phyloP scores from a whole-genome alignment of 2,797 vertebrate species.

The Alfaro cultratus region DNA sequence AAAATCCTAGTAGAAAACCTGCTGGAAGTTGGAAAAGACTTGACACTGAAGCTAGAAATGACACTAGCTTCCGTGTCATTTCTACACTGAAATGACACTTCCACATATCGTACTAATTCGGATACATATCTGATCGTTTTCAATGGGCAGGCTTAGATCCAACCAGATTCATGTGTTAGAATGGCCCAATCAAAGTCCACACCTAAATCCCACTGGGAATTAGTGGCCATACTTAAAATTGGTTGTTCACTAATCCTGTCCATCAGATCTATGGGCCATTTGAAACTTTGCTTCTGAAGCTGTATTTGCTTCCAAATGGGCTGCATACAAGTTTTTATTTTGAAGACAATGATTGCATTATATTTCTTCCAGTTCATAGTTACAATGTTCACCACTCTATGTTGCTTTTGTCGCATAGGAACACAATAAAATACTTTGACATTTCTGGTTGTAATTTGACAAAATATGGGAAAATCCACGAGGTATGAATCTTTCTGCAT shows the following conservation, averaged over 20 bases:
- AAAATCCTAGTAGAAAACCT: neutral
- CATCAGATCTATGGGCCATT: neutral
- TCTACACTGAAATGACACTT: too few species aligned
- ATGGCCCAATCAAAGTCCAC: slow-evolving; percentile 3
- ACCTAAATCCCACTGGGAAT: neutral
- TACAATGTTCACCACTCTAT: neutral
- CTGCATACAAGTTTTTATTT: neutral
- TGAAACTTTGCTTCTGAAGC: neutral
- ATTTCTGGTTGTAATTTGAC: neutral
- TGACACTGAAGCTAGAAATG: neutral
- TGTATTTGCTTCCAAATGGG: neutral
- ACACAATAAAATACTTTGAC: neutral
- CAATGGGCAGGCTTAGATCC: neutral
- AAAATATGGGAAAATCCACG: neutral
- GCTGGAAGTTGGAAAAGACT: neutral
- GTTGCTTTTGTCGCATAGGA: neutral
- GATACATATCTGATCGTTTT: too few species aligned
- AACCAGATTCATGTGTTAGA: neutral
- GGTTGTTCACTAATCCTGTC: neutral
- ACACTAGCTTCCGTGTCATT: too few species aligned
- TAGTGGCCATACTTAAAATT: neutral
- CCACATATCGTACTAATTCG: too few species aligned
- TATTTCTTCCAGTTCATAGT: neutral
- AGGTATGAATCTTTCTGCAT: neutral
- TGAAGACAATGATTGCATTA: neutral